Base-by-base conservation (phyloP, 2,113 vertebrate genomes). In the Lucifuga dentata region DNA sequence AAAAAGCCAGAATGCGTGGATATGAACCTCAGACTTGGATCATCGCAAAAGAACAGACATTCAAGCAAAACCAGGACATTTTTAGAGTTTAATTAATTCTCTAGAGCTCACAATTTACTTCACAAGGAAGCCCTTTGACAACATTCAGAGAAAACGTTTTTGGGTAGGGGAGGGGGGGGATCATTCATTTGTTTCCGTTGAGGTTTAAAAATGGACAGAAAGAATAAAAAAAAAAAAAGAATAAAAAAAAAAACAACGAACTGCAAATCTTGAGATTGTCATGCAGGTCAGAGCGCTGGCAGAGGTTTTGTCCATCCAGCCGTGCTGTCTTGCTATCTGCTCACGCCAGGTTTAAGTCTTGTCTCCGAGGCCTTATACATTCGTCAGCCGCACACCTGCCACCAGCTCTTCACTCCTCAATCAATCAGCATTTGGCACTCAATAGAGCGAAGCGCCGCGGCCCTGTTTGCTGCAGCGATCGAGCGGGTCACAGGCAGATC, bases 381-480 rank as follows among this genome's bases (percentile, higher is more conserved):
- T 74, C 76, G 63, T 78, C 56, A 57, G 69, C 41, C 11, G 52
- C 48, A 52, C 63, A 76, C 79, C 76, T 86, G 84, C 72, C 73
- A n/a, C 67, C 55, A 56, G 66, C 68, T 64, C 68, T 81, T 79
- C n/a, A 6, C 43, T 81, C 61, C 45, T 85, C 82, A 83, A 86
- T 89, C 87, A 75, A 73, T 85, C 78, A 80, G 58, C 71, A 46
- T 88, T 83, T 81, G 78, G 70, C 66, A 76, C 21, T 79, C 71
- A 70, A 67, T 68, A 80, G 78, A 71, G 64, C 40, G 9, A 5
- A 59, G 68, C 51, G 35, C 60, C 39, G 9, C 62, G 39, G n/a
- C 59, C 50, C 56, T 60, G 74, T 76, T 67, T 56, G 74, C 24
- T 53, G 26, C 26, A n/a, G 69, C 41, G 23, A 65, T 51, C 62